Evolutionary conservation across 2,113 vertebrate genomes (phyloP).

Genomic region (Phylloscopus whistleri): DNA sequence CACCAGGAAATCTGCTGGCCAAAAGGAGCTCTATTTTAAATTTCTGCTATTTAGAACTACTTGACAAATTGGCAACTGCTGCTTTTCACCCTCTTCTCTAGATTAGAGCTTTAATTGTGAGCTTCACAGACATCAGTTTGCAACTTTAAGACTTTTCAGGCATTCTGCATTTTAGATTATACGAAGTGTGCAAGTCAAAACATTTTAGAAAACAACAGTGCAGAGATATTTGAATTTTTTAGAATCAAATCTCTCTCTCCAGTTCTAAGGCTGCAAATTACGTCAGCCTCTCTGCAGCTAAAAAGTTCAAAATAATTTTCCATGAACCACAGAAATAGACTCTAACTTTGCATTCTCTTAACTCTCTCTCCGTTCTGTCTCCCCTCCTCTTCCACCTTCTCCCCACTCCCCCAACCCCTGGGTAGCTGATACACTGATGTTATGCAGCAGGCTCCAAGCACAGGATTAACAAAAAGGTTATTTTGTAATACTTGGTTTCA

Average conservation of each 20-base stretch:
- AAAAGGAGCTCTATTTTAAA: background rate
- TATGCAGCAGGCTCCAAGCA: constrained; percentile 27
- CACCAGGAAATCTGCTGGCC: background rate
- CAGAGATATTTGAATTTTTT: background rate
- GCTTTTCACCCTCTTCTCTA: background rate
- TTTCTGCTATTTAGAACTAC: constrained; percentile 17
- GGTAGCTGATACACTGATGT: constrained; percentile 2
- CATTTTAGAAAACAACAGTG: constrained; percentile 6
- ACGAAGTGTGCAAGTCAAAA: constrained; percentile 33
- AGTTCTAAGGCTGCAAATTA: constrained; percentile 26
- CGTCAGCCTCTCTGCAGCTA: constrained; percentile 31
- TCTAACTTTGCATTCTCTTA: background rate
- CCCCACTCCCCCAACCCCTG: background rate
- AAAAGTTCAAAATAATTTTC: constrained; percentile 30
- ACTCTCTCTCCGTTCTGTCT: background rate
- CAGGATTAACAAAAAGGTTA: background rate
- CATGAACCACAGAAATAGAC: constrained; percentile 16
- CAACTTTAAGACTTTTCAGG: constrained; percentile 36
- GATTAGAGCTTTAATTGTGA: background rate
- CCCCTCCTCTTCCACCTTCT: background rate
- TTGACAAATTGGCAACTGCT: constrained; percentile 19
- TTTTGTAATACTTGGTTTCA: background rate
- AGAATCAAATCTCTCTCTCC: background rate
- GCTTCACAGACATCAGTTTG: background rate
- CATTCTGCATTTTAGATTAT: constrained; percentile 36